phyloP scores from a whole-genome alignment of 2,113 vertebrate species.

The Ciconia stormi region DNA sequence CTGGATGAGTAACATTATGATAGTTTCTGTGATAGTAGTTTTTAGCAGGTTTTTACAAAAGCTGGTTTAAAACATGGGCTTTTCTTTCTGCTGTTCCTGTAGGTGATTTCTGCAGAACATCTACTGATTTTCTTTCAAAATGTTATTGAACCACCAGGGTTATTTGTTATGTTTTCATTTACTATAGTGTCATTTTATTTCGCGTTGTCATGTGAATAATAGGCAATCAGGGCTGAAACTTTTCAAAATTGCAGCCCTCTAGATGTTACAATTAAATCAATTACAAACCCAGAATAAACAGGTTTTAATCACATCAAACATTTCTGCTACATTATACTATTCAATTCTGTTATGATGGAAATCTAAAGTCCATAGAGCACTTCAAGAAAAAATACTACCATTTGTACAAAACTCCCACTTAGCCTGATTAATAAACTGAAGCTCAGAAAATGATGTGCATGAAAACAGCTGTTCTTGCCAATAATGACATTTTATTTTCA shows the following conservation, averaged over 20 bases:
- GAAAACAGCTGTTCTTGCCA: constrained; percentile 70
- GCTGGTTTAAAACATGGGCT: neutral
- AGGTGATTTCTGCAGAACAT: constrained; percentile 55
- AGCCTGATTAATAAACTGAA: constrained; percentile 72
- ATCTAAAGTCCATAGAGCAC: constrained; percentile 66
- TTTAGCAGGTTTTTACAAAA: constrained; percentile 12
- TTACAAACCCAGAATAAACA: constrained; percentile 75
- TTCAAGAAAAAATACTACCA: constrained; percentile 62
- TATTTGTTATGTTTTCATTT: constrained; percentile 66
- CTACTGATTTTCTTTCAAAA: constrained; percentile 65
- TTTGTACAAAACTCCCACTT: constrained; percentile 55
- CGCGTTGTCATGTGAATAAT: constrained; percentile 74
- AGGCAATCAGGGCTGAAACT: constrained; percentile 75
- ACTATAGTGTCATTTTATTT: constrained; percentile 66
- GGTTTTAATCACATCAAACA: constrained; percentile 75
- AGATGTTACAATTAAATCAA: constrained; percentile 78
- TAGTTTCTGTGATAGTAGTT: neutral
- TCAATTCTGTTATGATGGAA: constrained; percentile 73
- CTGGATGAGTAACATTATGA: neutral
- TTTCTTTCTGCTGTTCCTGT: constrained; percentile 32
- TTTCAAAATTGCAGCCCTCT: constrained; percentile 75
- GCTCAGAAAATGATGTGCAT: constrained; percentile 55
- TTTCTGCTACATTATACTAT: constrained; percentile 67
- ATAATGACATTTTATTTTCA: constrained; percentile 72
- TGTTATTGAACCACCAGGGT: constrained; percentile 53